These are phyloP conservation scores for Apocheima hispidaria DNA, from an alignment of 2,888 invertebrate species.

Conservation along the genomic window DNA sequence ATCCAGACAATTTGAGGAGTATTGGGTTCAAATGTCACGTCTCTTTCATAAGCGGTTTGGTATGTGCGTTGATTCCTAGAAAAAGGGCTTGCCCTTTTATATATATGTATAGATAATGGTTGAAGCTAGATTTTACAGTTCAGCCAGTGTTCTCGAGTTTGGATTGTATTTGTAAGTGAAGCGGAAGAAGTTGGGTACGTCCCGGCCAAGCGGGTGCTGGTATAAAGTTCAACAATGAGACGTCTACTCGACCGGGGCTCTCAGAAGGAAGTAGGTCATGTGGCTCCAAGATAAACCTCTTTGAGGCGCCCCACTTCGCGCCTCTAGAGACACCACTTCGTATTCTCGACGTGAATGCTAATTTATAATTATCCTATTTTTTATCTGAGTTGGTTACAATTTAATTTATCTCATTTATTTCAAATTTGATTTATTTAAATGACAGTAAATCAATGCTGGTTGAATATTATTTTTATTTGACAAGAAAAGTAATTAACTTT, in stretches of 20 bases:
- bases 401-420: background rate
- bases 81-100: too few relatives aligned
- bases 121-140: slow-evolving; percentile 2
- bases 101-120: background rate
- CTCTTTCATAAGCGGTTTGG: too few relatives aligned
- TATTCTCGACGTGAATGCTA: slow-evolving; percentile 18
- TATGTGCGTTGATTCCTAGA: too few relatives aligned
- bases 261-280: slow-evolving; percentile 62
- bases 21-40: too few relatives aligned
- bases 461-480: background rate
- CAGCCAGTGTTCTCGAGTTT: background rate
- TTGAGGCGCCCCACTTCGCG: slow-evolving; percentile 42
- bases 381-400: slow-evolving; percentile 16
- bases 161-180: slow-evolving; percentile 21
- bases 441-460: too few relatives aligned
- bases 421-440: background rate
- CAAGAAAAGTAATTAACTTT: background rate
- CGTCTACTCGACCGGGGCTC: slow-evolving; percentile 53
- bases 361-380: slow-evolving; percentile 22
- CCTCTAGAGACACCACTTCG: slow-evolving; percentile 33
- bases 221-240: slow-evolving; percentile 60
- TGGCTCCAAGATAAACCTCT: slow-evolving; percentile 57
- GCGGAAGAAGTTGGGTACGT: slow-evolving; percentile 44
- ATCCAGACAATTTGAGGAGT: too few relatives aligned
- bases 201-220: slow-evolving; percentile 34